Conservation (phyloP, 2,113 vertebrate genomes). For the Scytalopus superciliaris region DNA sequence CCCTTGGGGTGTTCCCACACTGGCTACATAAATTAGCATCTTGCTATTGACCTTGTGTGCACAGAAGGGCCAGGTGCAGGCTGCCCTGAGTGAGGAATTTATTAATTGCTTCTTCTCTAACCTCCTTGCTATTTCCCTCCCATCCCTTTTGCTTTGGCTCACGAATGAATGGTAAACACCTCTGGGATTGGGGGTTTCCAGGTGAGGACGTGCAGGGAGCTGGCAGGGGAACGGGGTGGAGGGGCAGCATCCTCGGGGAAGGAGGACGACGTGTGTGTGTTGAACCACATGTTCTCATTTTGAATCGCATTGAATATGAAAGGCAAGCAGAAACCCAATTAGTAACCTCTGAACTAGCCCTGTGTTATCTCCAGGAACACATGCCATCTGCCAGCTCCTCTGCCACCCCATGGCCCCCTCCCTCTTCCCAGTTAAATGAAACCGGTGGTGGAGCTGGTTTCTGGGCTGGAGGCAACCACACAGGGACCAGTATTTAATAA, state of each 20-base stretch:
- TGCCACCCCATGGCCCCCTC: rapidly evolving
- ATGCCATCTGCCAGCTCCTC: constrained; percentile 33
- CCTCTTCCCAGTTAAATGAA: not conserved
- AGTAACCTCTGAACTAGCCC: constrained; percentile 65
- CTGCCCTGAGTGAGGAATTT: not conserved
- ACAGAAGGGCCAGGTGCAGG: not conserved
- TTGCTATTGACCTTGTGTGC: rapidly evolving
- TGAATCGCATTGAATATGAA: constrained; percentile 15
- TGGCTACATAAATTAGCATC: too few relatives aligned
- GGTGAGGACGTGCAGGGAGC: not conserved
- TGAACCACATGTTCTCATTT: constrained; percentile 19
- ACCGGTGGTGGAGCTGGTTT: not conserved
- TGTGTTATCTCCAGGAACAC: constrained; percentile 50
- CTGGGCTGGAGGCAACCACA: not conserved
- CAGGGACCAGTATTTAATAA: not conserved
- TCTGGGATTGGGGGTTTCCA: rapidly evolving
- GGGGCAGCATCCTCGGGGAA: not conserved
- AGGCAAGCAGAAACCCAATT: constrained; percentile 65
- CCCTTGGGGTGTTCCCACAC: rapidly evolving
- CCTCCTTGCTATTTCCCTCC: not conserved
- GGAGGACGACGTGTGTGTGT: not conserved
- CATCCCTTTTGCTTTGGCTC: not conserved
- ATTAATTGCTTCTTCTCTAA: not conserved
- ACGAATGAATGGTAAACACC: not conserved
- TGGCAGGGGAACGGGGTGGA: rapidly evolving